phyloP scores from a whole-genome alignment of 2,797 vertebrate genomes.

The Chiroxiphia lanceolata region DNA sequence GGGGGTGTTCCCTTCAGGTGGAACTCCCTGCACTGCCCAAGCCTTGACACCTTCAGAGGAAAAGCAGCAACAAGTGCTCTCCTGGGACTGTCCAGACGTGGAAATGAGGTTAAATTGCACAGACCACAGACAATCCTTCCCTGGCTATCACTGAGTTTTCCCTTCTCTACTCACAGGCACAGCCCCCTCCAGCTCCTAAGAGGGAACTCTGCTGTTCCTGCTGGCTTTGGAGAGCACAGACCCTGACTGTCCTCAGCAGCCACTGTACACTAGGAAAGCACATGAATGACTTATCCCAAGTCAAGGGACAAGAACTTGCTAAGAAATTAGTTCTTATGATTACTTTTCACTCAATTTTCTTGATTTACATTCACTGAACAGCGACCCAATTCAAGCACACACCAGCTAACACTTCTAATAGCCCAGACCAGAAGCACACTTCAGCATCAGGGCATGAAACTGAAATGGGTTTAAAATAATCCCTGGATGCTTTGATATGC shows the following conservation, averaged over 20 bases:
- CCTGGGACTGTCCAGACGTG: neutral
- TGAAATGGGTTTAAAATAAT: neutral
- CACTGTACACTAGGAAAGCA: fast-evolving
- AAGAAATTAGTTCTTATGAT: neutral
- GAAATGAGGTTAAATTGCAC: neutral
- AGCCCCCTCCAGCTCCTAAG: neutral
- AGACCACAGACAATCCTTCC: fast-evolving
- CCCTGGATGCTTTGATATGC: neutral
- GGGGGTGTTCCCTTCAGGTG: neutral
- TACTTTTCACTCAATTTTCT: neutral
- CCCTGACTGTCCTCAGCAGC: neutral
- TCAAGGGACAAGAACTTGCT: neutral
- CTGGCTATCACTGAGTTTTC: fast-evolving
- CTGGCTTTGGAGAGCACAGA: fast-evolving
- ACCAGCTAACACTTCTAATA: neutral
- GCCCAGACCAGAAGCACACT: neutral
- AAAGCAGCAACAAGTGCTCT: neutral
- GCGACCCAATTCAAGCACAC: neutral
- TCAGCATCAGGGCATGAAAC: neutral
- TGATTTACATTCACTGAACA: neutral
- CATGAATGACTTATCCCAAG: fast-evolving
- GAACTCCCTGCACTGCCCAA: neutral
- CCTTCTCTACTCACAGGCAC: neutral
- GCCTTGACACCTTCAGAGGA: neutral
- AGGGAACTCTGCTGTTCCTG: fast-evolving